Evolutionary conservation across 2,888 invertebrate genomes (phyloP).

Genomic region (Ectemnius continuus): DNA sequence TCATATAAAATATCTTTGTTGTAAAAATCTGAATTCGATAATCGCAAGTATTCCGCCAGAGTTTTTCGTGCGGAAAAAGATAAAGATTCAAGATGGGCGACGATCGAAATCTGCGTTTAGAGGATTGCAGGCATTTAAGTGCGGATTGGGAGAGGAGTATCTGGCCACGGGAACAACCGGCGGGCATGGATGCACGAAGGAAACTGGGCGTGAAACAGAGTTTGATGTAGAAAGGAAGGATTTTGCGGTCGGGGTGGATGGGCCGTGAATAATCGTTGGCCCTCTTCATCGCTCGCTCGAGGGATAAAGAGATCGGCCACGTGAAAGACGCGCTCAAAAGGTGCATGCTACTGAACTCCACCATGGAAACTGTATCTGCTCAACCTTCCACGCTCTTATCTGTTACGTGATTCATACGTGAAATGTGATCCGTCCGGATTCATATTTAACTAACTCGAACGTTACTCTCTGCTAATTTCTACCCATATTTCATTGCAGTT

Average conservation of each 20-base stretch:
- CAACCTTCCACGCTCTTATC: too few relatives aligned
- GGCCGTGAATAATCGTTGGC: conserved; percentile 66
- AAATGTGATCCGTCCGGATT: too few relatives aligned
- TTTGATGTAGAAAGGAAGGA: conserved; percentile 64
- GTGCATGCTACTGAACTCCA: too few relatives aligned
- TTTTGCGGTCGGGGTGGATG: conserved; percentile 63
- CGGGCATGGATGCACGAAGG: conserved; percentile 48
- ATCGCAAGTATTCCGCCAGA: neutral
- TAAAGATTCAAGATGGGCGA: neutral
- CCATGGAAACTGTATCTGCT: too few relatives aligned
- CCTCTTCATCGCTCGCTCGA: conserved; percentile 13
- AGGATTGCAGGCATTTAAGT: neutral
- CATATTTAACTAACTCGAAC: too few relatives aligned
- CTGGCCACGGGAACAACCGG: conserved; percentile 35
- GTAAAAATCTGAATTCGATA: neutral
- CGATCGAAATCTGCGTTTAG: neutral
- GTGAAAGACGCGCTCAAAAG: neutral
- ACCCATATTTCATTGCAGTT: too few relatives aligned
- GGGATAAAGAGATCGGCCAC: neutral
- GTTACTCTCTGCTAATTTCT: too few relatives aligned
- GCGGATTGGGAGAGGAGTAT: neutral
- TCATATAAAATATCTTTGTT: too few relatives aligned
- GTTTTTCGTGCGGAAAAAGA: neutral
- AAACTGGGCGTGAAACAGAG: conserved; percentile 68
- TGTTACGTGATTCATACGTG: too few relatives aligned